Conservation (phyloP, 2,113 vertebrate genomes). For the Hyperoodon ampullatus region DNA sequence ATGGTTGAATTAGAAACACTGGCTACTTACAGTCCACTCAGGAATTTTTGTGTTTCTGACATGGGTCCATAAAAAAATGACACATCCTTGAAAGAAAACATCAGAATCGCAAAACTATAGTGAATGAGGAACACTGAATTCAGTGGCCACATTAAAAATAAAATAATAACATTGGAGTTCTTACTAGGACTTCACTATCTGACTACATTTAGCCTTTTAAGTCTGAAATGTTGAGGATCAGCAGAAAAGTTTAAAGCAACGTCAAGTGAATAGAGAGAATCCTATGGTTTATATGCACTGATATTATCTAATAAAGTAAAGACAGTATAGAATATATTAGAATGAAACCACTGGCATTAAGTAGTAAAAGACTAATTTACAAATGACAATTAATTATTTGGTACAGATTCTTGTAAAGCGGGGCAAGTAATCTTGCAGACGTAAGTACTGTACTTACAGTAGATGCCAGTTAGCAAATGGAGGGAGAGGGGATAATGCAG, state of each 20-base stretch:
- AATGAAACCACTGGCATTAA: background rate
- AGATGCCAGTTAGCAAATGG: background rate
- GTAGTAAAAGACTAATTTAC: background rate
- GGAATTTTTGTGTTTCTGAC: background rate
- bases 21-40: background rate
- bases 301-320: background rate
- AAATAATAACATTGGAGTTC: background rate
- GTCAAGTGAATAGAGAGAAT: background rate
- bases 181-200: background rate
- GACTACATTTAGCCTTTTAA: background rate
- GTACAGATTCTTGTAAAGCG: background rate
- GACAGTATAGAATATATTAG: background rate
- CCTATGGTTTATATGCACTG: background rate
- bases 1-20: background rate
- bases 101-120: background rate
- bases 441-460: background rate
- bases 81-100: background rate
- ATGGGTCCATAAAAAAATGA: background rate
- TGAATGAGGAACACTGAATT: background rate
- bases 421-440: background rate
- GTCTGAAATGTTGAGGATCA: background rate
- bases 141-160: background rate
- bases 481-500: background rate
- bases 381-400: background rate
- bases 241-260: background rate